These are phyloP conservation scores for Axis porcinus DNA, from an alignment of 2,113 vertebrate species.

Conservation along the genomic window DNA sequence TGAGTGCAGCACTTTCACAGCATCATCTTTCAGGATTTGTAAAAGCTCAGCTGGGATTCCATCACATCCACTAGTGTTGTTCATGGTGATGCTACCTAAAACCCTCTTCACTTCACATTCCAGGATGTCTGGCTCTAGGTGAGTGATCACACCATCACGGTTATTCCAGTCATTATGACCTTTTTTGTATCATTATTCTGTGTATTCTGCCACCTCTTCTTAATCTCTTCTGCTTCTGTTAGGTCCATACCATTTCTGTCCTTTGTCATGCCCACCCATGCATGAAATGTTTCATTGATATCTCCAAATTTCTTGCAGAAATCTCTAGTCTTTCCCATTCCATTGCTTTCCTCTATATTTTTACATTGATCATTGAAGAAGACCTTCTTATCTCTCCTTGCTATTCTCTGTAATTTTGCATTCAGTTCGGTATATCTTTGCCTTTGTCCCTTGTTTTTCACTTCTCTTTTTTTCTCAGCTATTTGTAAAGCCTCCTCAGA, in stretches of 20 bases:
- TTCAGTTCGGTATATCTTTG: not conserved
- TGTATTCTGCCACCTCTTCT: not conserved
- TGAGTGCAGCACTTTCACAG: not conserved
- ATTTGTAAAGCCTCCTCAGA: not conserved
- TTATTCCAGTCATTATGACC: not conserved
- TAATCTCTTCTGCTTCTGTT: not conserved
- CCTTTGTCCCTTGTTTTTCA: not conserved
- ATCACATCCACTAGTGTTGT: not conserved
- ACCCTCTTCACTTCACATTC: not conserved
- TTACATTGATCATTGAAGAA: not conserved
- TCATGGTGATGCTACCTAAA: rapidly evolving
- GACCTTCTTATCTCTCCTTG: not conserved
- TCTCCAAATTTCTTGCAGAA: not conserved
- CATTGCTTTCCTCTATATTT: not conserved
- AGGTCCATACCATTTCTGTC: not conserved
- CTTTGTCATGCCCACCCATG: not conserved
- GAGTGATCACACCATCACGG: not conserved
- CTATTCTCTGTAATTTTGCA: not conserved
- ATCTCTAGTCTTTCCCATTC: not conserved
- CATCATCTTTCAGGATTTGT: not conserved
- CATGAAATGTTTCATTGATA: not conserved
- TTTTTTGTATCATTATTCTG: not conserved
- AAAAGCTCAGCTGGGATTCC: not conserved
- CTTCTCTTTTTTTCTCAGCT: not conserved
- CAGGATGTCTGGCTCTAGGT: not conserved